Base-by-base conservation (phyloP, 2,888 invertebrate genomes). In the Xestia sexstrigata region DNA sequence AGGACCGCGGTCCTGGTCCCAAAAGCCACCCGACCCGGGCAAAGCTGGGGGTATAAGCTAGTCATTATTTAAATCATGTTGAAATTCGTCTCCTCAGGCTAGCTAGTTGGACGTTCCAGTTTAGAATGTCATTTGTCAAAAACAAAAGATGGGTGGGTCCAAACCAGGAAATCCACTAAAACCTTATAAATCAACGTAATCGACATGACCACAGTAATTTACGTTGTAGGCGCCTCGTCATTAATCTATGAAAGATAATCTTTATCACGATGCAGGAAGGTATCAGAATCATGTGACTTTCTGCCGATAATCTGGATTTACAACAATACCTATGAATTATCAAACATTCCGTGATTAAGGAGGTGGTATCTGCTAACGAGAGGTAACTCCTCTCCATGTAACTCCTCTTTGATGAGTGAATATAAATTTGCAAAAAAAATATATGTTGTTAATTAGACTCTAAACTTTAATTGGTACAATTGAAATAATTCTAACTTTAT, bases 271-370 rank as follows among this genome's bases (percentile, higher is more conserved):
- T 45, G 62, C 13, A 65, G 42, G 83, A 67, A 83, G 23, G 55
- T 76, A 66, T 76, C 72, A 45, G 23, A 69, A 60, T 81, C 84
- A 83, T 83, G 83, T 84, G 84, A 84, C 65, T 58, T 62, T 52
- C 74, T 47, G 55, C 1, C 55, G 23, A 71, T 81, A 63, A 80
- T 81, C 70, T 30, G 70, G 45, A 67, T 76, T 70, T 60, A 60
- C 20, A 35, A 63, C 47, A 60, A 47, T 55, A 76, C 23, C 2
- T 81, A 55, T 26, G n/a, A 45, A 23, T n/a, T 52, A 7, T 62
- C n/a, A 17, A 52, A 66, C 39, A 35, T 55, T 70, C 17, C 30
- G 39, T 81, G 35, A 60, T 52, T 30, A n/a, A n/a, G n/a, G n/a
- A n/a, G n/a, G n/a, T n/a, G n/a, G n/a, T n/a, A n/a, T n/a, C n/a